Evolutionary conservation across 2,113 vertebrate genomes (phyloP).

Genomic region (Protobothrops mucrosquamatus): DNA sequence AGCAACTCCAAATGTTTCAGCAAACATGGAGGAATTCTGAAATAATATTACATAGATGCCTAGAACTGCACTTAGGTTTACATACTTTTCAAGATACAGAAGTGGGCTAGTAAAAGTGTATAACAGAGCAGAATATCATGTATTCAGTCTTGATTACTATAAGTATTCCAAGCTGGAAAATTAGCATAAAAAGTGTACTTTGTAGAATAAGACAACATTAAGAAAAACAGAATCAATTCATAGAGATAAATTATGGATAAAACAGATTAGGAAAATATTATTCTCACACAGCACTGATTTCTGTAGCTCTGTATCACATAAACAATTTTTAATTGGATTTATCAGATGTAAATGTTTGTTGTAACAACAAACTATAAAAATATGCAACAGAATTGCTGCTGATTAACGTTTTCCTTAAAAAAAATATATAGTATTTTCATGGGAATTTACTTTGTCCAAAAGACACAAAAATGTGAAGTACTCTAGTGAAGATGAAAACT

Average conservation of each 20-base stretch:
- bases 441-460: constrained; percentile 47
- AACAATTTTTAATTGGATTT: constrained; percentile 79
- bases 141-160: constrained; percentile 68
- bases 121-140: constrained; percentile 73
- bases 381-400: constrained; percentile 66
- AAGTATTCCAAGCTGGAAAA: constrained; percentile 64
- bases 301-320: constrained; percentile 84
- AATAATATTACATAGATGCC: constrained; percentile 66
- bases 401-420: constrained; percentile 62
- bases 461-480: constrained; percentile 49
- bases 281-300: constrained; percentile 73
- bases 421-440: constrained; percentile 60
- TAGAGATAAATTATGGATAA: constrained; percentile 60
- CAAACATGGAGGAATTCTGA: constrained; percentile 92
- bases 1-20: constrained; percentile 91
- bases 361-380: constrained; percentile 59
- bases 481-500: constrained; percentile 40
- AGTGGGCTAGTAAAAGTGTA: constrained; percentile 76
- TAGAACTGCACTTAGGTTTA: constrained; percentile 80
- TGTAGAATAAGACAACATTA: constrained; percentile 61
- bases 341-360: constrained; percentile 65
- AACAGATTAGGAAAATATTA: constrained; percentile 67
- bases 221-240: constrained; percentile 68
- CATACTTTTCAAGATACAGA: constrained; percentile 75
- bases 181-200: constrained; percentile 70